A percentile compares a stretch with the other conserved stretches of the same genome.
Evolutionary conservation across 2,888 invertebrate species (phyloP).

Genomic region (Dilophus febrilis): DNA sequence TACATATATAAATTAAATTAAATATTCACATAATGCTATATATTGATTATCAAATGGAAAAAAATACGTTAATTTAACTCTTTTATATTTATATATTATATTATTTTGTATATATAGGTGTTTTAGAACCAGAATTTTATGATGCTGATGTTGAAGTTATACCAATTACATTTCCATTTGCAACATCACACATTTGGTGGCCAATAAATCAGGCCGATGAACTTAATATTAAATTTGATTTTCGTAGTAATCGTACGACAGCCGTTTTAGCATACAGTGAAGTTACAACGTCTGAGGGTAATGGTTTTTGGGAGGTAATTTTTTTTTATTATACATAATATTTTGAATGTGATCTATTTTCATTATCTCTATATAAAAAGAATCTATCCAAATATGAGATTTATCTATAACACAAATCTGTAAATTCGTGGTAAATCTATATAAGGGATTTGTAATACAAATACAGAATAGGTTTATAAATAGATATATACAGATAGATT

Average conservation of each 20-base stretch:
- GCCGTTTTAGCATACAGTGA: constrained; percentile 76
- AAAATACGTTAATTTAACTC: neutral
- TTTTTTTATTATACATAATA: no score
- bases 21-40: neutral
- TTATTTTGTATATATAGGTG: constrained; percentile 30
- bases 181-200: constrained; percentile 82
- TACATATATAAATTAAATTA: neutral
- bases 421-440: no score
- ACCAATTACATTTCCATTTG: constrained; percentile 81
- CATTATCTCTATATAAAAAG: no score
- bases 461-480: no score
- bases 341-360: no score
- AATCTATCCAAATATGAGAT: no score
- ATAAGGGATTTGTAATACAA: no score
- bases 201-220: constrained; percentile 56
- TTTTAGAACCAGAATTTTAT: constrained; percentile 65
- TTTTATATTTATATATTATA: constrained; percentile 3
- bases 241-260: constrained; percentile 66
- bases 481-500: no score
- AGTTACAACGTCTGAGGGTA: constrained; percentile 50
- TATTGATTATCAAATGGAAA: no score
- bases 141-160: constrained; percentile 73
- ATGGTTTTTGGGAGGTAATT: constrained; percentile 73
- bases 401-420: no score
- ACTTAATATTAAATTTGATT: constrained; percentile 67